These are phyloP conservation scores for Scomber japonicus DNA, from an alignment of 2,113 vertebrate species.

Conservation along the genomic window DNA sequence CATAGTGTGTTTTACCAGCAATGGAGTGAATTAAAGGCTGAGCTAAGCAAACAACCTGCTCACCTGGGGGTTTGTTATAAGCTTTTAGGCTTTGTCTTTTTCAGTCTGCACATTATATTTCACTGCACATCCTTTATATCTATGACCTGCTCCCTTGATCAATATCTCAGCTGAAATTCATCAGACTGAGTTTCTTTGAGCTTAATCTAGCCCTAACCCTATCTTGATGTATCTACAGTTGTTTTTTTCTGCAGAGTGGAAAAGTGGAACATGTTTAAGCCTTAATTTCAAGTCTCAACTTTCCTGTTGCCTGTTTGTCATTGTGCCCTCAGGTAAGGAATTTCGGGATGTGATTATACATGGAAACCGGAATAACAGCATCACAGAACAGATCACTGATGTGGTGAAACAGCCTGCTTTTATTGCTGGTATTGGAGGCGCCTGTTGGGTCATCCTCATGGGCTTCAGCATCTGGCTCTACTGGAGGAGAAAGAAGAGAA, in stretches of 20 bases:
- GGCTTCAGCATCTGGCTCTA: slow-evolving; percentile 99
- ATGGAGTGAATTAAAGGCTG: slow-evolving; percentile 65
- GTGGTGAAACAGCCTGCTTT: slow-evolving; percentile 99
- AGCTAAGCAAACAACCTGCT: slow-evolving; percentile 71
- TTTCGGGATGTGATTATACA: slow-evolving; percentile 94
- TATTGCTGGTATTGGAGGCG: slow-evolving; percentile 97
- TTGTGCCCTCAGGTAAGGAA: slow-evolving; percentile 80
- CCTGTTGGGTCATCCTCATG: slow-evolving; percentile 99
- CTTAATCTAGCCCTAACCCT: slow-evolving; percentile 30
- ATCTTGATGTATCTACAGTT: no score
- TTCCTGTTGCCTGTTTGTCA: slow-evolving; percentile 37
- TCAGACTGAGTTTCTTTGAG: slow-evolving; percentile 41
- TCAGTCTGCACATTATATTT: slow-evolving; percentile 65
- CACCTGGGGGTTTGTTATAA: slow-evolving; percentile 73
- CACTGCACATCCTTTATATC: slow-evolving; percentile 57
- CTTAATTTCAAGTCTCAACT: slow-evolving; percentile 14
- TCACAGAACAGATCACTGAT: slow-evolving; percentile 99
- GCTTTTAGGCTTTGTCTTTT: slow-evolving; percentile 69
- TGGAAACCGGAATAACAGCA: slow-evolving; percentile 95
- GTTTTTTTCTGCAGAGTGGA: no score
- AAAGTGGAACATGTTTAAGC: slow-evolving; percentile 22
- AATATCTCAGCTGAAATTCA: slow-evolving; percentile 58
- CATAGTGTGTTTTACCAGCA: slow-evolving; percentile 65
- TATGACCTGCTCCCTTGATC: slow-evolving; percentile 42
- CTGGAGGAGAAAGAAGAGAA: slow-evolving; percentile 99